Conservation (phyloP, 2,888 invertebrate species). For the Bibio marci region DNA sequence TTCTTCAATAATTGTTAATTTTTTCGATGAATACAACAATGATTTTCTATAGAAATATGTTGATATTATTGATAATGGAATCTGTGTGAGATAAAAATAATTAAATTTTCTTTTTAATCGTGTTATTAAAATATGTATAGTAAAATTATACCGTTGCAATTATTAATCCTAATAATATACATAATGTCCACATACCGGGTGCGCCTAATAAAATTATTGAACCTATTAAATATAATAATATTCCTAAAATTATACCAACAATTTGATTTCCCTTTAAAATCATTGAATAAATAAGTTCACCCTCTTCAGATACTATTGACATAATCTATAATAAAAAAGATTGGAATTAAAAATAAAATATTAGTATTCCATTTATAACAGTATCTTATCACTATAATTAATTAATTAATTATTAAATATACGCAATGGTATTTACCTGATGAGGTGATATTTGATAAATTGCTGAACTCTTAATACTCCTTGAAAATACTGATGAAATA, state of each 20-base stretch:
- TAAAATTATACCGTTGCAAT: neutral
- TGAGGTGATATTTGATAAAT: constrained; percentile 7
- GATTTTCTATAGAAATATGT: neutral
- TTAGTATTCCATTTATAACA: neutral
- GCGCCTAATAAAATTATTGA: constrained; percentile 3
- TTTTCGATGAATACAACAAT: neutral
- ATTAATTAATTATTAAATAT: neutral
- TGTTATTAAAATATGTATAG: neutral
- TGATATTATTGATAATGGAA: neutral
- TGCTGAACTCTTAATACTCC: constrained; percentile 7
- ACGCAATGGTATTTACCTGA: constrained; percentile 3
- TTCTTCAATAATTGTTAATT: constrained; percentile 1
- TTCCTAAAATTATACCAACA: constrained; percentile 5
- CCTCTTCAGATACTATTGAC: constrained; percentile 4
- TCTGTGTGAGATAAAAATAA: neutral
- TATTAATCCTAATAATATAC: constrained; percentile 6
- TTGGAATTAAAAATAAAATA: neutral
- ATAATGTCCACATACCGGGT: constrained; percentile 7
- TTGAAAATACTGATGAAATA: constrained; percentile 7
- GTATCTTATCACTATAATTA: too few species aligned
- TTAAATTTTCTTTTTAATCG: neutral
- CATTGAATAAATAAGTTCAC: constrained; percentile 5
- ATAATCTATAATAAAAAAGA: too few species aligned
- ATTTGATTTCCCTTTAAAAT: constrained; percentile 6
- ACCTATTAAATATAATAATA: constrained; percentile 3